Conservation (phyloP, 1,140 invertebrate genomes). For the Drosophila grimshawi region DNA sequence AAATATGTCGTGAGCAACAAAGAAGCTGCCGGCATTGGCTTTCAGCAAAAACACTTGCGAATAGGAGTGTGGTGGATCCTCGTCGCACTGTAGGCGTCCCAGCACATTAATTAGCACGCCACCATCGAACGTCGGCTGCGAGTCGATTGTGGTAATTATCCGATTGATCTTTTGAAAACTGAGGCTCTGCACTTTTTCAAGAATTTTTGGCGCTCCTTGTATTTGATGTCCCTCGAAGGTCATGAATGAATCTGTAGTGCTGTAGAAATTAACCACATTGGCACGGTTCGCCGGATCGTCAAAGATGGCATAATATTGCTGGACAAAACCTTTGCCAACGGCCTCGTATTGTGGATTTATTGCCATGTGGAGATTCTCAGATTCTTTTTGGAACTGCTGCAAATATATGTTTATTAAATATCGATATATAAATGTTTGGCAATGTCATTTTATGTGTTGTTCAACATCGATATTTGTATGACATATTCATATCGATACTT, state of each 20-base stretch:
- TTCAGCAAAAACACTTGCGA: slow-evolving; percentile 95
- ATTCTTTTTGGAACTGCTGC: not conserved
- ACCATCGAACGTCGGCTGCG: slow-evolving; percentile 97
- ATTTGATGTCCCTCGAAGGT: slow-evolving; percentile 97
- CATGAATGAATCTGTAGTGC: slow-evolving; percentile 96
- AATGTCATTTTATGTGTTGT: not conserved
- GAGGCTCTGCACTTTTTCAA: slow-evolving; percentile 95
- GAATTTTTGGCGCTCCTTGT: slow-evolving; percentile 95
- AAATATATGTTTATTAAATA: not conserved
- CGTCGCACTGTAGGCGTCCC: slow-evolving; percentile 96
- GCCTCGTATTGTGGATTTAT: slow-evolving; percentile 95
- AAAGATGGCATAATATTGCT: slow-evolving; percentile 96
- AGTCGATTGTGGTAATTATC: slow-evolving; percentile 95
- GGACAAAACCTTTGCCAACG: slow-evolving; percentile 96
- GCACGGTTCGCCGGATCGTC: slow-evolving; percentile 93
- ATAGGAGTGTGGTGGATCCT: slow-evolving; percentile 96
- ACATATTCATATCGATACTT: not conserved
- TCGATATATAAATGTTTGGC: not conserved
- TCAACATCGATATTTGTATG: not conserved
- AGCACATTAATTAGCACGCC: slow-evolving; percentile 97
- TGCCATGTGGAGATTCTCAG: slow-evolving; percentile 87
- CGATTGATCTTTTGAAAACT: slow-evolving; percentile 97
- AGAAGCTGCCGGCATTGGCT: slow-evolving; percentile 94
- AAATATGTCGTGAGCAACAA: slow-evolving; percentile 85
- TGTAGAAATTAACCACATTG: slow-evolving; percentile 95